Evolutionary conservation across 2,888 invertebrate species (phyloP), one percentile per base, ranked within the genome.

Genomic region (Augiades crinisus): DNA sequence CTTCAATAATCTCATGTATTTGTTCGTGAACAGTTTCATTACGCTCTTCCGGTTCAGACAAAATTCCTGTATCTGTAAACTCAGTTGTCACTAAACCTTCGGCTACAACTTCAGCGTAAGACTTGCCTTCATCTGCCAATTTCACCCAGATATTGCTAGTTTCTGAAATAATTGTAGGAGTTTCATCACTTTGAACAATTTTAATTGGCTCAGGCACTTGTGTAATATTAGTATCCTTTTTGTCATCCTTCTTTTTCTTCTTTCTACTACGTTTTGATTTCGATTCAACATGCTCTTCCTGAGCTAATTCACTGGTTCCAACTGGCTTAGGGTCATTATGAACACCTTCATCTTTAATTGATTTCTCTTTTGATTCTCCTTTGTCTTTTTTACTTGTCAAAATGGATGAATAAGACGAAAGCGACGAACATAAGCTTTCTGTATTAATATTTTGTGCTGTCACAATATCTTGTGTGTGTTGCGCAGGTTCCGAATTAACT

Each of bases 51-150:
- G 2, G 5, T 47, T 17, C 5, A 16, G 6, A 12, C 14, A 34
- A 13, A 0, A 16, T 21, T 10, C n/a, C 16, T 12, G 30, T 40
- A 12, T 53, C 50, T 13, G 21, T 12, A 22, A 21, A 30, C 14
- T 17, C 31, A 34, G 6, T 38, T 16, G 6, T 14, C 13, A 14
- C 45, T 33, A 84, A 62, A 1, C 84, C 78, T 64, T 90, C 89
- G 12, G 92, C 92, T 5, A 94, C 83, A 24, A 94, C 91, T 76
- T 93, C 92, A 13, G 94, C 94, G 65, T 94, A 94, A 0, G 94
- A 93, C 76, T 93, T 94, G 0, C 91, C 92, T 57, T 92, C 93
- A 31, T 88, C 82, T 41, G 81, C 72, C 27, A 83, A 60, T 65
- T 81, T 85, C n/a, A 74, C 69, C 92, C 92, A 92, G 14, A 91